These are phyloP conservation scores for Trachythela sp. DNA, from an alignment of 64 coral and sea anemone genomes.

Conservation along the genomic window DNA sequence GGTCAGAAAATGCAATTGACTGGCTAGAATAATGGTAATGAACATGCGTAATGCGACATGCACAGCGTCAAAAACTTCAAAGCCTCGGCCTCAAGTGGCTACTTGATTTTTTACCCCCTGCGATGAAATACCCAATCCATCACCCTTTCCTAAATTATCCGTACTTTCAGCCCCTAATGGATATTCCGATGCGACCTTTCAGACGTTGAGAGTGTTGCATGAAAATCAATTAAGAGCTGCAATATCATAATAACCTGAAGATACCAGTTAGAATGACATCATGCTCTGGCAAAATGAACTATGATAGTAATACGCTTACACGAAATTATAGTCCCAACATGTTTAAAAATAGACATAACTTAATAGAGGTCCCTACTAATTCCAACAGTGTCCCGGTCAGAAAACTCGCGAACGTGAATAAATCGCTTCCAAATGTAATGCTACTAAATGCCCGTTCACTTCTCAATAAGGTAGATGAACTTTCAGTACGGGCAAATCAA, in stretches of 20 bases:
- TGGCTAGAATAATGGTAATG: too few relatives aligned
- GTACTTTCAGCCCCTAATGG: neutral
- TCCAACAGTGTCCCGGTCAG: neutral
- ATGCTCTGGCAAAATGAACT: neutral
- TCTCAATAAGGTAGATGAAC: neutral
- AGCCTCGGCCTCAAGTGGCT: too few relatives aligned
- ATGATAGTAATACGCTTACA: neutral
- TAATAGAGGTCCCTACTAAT: constrained; percentile 3
- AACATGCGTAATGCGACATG: too few relatives aligned
- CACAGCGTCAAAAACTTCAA: too few relatives aligned
- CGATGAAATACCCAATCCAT: neutral
- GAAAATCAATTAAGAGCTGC: too few relatives aligned
- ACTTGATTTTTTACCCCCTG: constrained; percentile 7
- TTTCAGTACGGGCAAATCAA: neutral
- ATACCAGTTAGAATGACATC: too few relatives aligned
- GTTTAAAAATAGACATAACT: neutral
- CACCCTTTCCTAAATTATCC: neutral
- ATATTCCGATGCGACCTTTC: constrained; percentile 3
- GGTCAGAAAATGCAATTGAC: too few relatives aligned
- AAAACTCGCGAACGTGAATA: neutral
- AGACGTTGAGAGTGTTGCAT: neutral
- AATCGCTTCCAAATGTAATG: constrained; percentile 15
- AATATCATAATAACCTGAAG: too few relatives aligned
- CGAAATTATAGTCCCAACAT: neutral
- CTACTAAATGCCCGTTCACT: neutral